Evolutionary conservation across 2,797 vertebrate genomes (phyloP), one percentile per base, ranked within the genome.

Genomic region (Euthynnus affinis): DNA sequence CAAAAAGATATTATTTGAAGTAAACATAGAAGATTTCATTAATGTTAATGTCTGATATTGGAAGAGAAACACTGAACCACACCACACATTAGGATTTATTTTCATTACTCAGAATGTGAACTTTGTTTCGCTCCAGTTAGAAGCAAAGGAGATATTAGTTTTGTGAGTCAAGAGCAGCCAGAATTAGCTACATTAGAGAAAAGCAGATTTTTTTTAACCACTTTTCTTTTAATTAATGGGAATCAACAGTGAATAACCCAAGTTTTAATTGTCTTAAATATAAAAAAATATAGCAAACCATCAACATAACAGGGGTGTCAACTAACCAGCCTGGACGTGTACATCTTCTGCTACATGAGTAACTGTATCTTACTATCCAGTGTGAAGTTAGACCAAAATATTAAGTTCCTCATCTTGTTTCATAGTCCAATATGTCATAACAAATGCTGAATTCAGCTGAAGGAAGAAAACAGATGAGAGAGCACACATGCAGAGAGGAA

Each of bases 341-440:
- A 74, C 65, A 69, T 76, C 66, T 78, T 80, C 76, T 88, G 89
- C 82, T 84, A 85, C 76, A 74, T 15, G 64, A 85, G 64, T 51
- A 76, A 81, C 70, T 84, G 17, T 34, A 46, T 83, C 71, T 76
- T 73, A 76, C 48, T 65, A 82, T 92, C 91, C 91, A 94, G 91
- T 93, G 92, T 89, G 84, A 92, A 48, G 52, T 84, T 48, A 68
- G 55, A 84, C 63, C 70, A 81, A 77, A 64, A 73, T 51, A 74
- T 51, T 1, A 71, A 15, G 53, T 82, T 85, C 71, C 89, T 87
- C 71, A 84, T 89, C 53, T 78, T 76, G 69, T 53, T 81, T 76
- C 18, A 67, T 53, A 59, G 23, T 68, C 29, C 62, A 59, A 75
- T 48, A 57, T 73, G 48, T 59, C 64, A 40, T 64, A 71, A 78